A percentile compares a stretch with the other conserved stretches of the same genome.
These are phyloP conservation scores for Polyploca ridens DNA, from an alignment of 2,888 invertebrate genomes.

Conservation along the genomic window DNA sequence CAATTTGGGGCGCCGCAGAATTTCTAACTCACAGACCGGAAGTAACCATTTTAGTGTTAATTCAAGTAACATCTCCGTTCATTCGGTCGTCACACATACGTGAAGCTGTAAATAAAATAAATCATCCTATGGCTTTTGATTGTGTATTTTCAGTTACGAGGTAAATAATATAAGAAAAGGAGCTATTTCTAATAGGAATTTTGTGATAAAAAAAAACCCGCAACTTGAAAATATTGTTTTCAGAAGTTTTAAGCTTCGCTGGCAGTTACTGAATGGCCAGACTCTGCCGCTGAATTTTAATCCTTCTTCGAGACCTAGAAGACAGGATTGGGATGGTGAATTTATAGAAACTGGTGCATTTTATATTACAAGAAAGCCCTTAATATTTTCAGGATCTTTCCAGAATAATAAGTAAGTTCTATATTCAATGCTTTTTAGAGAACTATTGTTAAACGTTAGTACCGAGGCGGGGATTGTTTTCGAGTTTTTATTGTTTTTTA, in stretches of 20 bases:
- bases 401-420: slow-evolving; percentile 87
- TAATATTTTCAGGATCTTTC: slow-evolving; percentile 80
- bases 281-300: slow-evolving; percentile 86
- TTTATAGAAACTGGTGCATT: slow-evolving; percentile 93
- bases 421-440: too few species aligned
- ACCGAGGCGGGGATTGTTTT: too few species aligned
- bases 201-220: too few species aligned
- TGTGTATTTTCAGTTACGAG: slow-evolving; percentile 90
- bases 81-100: slow-evolving; percentile 80
- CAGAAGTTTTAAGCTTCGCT: slow-evolving; percentile 86
- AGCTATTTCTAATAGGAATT: too few species aligned
- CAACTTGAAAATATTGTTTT: slow-evolving; percentile 25
- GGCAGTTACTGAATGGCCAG: slow-evolving; percentile 57
- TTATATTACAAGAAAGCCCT: slow-evolving; percentile 84
- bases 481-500: too few species aligned
- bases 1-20: slow-evolving; percentile 88
- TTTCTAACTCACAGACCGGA: slow-evolving; percentile 85
- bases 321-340: slow-evolving; percentile 91
- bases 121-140: slow-evolving; percentile 68
- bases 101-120: slow-evolving; percentile 79
- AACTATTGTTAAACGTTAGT: too few species aligned
- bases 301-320: slow-evolving; percentile 84
- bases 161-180: slow-evolving; percentile 48
- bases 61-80: slow-evolving; percentile 93
- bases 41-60: slow-evolving; percentile 84